phyloP scores from a whole-genome alignment of 2,797 vertebrate species.

The Gymnothorax javanicus region DNA sequence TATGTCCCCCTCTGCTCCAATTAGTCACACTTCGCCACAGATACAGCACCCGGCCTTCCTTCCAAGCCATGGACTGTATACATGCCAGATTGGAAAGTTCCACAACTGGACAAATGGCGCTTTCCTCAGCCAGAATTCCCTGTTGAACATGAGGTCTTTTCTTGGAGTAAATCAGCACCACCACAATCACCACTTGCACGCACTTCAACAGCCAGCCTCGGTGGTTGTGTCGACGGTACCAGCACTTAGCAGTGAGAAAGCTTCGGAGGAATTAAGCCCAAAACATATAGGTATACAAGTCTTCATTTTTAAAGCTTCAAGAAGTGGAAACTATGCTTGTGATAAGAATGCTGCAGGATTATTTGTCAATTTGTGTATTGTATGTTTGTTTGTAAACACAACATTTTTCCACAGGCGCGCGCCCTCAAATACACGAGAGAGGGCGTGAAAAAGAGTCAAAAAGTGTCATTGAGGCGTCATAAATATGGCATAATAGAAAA shows the following conservation, averaged over 20 bases:
- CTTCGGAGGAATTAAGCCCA: slow-evolving; percentile 83
- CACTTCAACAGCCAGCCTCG: slow-evolving; percentile 78
- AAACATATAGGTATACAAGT: slow-evolving; percentile 88
- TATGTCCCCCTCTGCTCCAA: slow-evolving; percentile 79
- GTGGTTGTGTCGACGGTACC: slow-evolving; percentile 78
- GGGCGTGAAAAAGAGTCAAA: neutral
- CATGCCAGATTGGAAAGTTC: slow-evolving; percentile 97
- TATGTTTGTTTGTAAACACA: neutral
- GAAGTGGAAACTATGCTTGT: neutral
- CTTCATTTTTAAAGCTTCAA: neutral
- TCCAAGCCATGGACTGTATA: slow-evolving; percentile 97
- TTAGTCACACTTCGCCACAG: slow-evolving; percentile 74
- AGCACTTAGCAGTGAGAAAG: slow-evolving; percentile 80
- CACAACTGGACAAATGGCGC: slow-evolving; percentile 98
- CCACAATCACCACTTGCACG: slow-evolving; percentile 75
- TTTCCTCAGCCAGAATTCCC: slow-evolving; percentile 92
- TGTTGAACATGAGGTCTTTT: slow-evolving; percentile 93
- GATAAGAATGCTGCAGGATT: neutral
- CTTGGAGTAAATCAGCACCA: slow-evolving; percentile 93
- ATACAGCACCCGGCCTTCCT: slow-evolving; percentile 94
- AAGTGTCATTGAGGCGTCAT: too few relatives aligned
- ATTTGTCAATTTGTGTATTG: neutral
- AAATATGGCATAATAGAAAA: neutral
- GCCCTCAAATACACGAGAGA: neutral
- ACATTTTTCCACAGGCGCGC: neutral